phyloP scores from a whole-genome alignment of 37 sponge, comb jelly and placozoan species.

The Hormiphora californensis region DNA sequence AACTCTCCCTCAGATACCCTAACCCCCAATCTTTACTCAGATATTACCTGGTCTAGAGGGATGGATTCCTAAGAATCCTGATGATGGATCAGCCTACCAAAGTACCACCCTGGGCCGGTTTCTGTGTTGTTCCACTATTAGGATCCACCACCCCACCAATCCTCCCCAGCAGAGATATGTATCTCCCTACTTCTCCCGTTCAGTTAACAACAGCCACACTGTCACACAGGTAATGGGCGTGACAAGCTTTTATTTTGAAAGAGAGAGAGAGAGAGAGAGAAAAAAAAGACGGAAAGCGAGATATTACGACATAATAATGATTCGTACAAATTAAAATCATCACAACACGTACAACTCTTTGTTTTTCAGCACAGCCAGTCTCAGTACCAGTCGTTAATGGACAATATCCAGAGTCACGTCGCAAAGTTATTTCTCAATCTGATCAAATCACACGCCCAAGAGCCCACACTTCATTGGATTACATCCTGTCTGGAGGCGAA shows the following conservation, averaged over 20 bases:
- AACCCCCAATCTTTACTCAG: too few relatives aligned
- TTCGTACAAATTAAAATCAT: too few relatives aligned
- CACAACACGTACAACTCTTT: too few relatives aligned
- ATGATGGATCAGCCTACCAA: constrained; percentile 6
- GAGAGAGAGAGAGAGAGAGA: too few relatives aligned
- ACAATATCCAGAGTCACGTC: neutral
- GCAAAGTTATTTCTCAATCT: neutral
- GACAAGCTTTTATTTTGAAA: too few relatives aligned
- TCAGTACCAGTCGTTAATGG: neutral
- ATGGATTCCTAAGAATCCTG: constrained; percentile 2
- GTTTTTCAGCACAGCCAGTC: constrained; percentile 13
- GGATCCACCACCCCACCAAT: neutral
- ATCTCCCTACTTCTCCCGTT: constrained; percentile 29
- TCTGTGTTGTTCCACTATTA: neutral
- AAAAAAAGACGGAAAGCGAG: too few relatives aligned
- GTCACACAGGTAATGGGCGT: neutral
- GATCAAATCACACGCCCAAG: neutral
- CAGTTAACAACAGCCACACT: neutral
- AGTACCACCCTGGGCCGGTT: neutral
- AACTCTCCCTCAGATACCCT: too few relatives aligned
- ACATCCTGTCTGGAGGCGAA: neutral
- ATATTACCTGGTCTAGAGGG: neutral
- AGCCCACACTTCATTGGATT: neutral
- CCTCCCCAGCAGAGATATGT: neutral
- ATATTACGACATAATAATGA: too few relatives aligned